Conservation (phyloP, 2,113 vertebrate genomes). For the Malurus melanocephalus region DNA sequence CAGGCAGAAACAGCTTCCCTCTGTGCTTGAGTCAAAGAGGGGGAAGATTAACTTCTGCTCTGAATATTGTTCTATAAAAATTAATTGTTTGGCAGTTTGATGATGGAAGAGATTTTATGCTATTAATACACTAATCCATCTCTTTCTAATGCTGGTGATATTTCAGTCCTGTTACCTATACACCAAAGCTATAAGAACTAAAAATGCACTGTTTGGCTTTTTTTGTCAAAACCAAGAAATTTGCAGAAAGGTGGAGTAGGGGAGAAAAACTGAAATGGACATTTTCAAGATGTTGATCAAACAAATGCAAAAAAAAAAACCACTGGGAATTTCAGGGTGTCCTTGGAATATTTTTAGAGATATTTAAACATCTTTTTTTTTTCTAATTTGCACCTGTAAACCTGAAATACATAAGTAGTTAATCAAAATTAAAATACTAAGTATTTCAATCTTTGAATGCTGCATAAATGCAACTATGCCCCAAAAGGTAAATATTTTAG, state of each 20-base stretch:
- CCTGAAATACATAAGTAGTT: neutral
- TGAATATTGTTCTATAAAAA: neutral
- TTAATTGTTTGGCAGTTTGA: neutral
- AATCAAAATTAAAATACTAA: neutral
- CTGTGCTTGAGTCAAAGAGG: neutral
- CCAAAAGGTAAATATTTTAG: neutral
- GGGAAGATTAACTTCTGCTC: neutral
- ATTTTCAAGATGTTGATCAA: neutral
- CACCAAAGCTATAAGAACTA: neutral
- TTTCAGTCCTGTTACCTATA: neutral
- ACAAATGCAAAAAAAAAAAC: accelerated
- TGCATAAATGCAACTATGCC: neutral
- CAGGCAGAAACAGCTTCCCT: neutral
- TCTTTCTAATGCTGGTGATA: neutral
- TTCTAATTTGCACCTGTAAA: neutral
- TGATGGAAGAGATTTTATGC: neutral
- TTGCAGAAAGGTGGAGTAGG: accelerated
- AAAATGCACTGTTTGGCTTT: neutral
- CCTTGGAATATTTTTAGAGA: neutral
- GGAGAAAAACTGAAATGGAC: neutral
- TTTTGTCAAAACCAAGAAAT: neutral
- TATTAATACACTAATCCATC: accelerated
- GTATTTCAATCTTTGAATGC: neutral
- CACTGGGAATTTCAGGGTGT: neutral
- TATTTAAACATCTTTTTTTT: neutral